Evolutionary conservation across 2,797 vertebrate genomes (phyloP).

Genomic region (Scomberomorus guttatus): DNA sequence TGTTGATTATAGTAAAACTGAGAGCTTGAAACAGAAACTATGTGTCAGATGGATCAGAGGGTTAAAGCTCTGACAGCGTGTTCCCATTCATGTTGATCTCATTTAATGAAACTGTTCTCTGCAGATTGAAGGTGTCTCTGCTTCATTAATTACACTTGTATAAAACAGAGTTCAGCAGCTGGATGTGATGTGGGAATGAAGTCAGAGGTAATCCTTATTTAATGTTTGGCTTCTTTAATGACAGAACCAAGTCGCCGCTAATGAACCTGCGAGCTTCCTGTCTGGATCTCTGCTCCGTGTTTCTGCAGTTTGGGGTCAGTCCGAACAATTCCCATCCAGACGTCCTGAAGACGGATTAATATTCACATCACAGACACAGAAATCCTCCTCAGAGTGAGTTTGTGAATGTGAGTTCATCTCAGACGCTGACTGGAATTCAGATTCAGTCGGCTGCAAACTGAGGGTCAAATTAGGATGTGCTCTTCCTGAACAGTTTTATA

Average conservation of each 20-base stretch:
- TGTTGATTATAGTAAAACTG: too few relatives aligned
- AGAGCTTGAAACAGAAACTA: too few relatives aligned
- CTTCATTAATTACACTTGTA: not conserved
- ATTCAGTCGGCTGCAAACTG: too few relatives aligned
- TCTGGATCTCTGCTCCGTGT: not conserved
- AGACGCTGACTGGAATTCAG: not conserved
- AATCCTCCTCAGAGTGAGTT: too few relatives aligned
- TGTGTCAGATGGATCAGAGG: too few relatives aligned
- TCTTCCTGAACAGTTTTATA: too few relatives aligned
- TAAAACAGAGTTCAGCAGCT: conserved; percentile 4
- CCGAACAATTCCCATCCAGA: conserved; percentile 4
- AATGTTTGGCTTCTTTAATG: conserved; percentile 41
- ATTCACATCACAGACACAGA: conserved; percentile 1
- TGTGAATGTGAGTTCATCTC: not conserved
- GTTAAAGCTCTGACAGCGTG: too few relatives aligned
- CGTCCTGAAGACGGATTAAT: not conserved
- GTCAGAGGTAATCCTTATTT: conserved; percentile 43
- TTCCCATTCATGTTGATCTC: not conserved
- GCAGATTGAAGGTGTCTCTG: not conserved
- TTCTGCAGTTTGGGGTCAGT: conserved; percentile 20
- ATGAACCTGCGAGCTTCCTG: conserved; percentile 12
- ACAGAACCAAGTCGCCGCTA: conserved; percentile 19
- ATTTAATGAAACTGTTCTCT: not conserved
- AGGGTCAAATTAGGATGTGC: too few relatives aligned
- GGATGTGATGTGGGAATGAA: conserved; percentile 33